Base-by-base conservation (phyloP, 2,113 vertebrate genomes). In the Anas platyrhynchos region DNA sequence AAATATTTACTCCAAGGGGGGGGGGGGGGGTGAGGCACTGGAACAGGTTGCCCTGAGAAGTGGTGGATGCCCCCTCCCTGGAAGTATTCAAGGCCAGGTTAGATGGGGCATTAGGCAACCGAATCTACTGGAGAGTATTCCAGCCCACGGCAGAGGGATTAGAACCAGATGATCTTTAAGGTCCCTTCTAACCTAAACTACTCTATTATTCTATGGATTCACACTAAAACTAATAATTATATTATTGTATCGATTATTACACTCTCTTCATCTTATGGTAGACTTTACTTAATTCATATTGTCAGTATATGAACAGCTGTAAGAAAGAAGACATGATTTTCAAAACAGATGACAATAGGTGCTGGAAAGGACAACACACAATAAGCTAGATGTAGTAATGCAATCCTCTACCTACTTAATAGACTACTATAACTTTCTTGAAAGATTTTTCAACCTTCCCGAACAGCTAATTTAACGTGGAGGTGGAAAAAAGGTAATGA, bases 201-300 rank as follows among this genome's bases (percentile, higher is more conserved):
- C 9, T 46, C 44, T 46, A 46, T 46, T 46, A 46, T 46, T 46
- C 46, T 46, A 46, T 46, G 20, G 46, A 46, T 46, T 46, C 46
- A 46, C 46, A 46, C 46, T 46, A 46, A 86, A 92, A 32, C 55
- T 48, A 44, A 89, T 69, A 79, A 94, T 11, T 89, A 32, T 88
- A 88, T 89, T 87, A 92, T 88, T 91, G 75, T 74, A 86, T 48
- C 87, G 74, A 88, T 72, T 58, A 82, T 58, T 93, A 79, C 29
- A 83, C 38, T 38, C 38, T 78, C 94, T 94, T 75, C 71, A 79
- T 59, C n/a, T 87, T 84, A 89, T 72, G 61, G 59, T 81, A 11
- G 46, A 55, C 66, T 76, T 25, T 34, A 65, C 36, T 83, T 63
- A 88, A 88, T 85, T 80, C 16, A 83, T 59, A 94, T 38, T 65